Conservation (phyloP, 2,113 vertebrate species). For the Atlantisia rogersi region DNA sequence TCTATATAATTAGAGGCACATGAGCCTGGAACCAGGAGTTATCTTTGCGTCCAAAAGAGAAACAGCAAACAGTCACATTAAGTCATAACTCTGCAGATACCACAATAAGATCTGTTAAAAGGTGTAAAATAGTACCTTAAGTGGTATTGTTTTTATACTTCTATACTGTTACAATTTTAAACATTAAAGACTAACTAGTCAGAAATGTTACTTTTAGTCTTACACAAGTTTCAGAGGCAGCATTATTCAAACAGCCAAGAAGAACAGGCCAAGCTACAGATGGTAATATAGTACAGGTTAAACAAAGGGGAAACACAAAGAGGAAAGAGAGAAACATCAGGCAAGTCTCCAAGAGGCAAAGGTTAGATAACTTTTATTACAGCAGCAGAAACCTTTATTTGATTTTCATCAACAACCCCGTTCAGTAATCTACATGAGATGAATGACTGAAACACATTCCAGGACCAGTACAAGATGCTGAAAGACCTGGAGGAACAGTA, state of each 20-base stretch:
- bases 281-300: background rate
- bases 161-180: background rate
- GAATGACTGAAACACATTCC: slow-evolving; percentile 28
- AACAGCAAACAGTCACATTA: background rate
- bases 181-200: background rate
- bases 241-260: background rate
- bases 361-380: slow-evolving; percentile 45
- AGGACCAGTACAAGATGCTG: background rate
- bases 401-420: slow-evolving; percentile 40
- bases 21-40: background rate
- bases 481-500: slow-evolving; percentile 23
- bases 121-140: background rate
- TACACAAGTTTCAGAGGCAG: background rate
- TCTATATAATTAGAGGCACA: background rate
- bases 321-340: slow-evolving; percentile 55
- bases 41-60: background rate
- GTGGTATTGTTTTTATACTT: background rate
- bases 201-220: background rate
- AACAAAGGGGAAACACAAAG: slow-evolving; percentile 19
- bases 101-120: background rate
- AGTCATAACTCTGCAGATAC: background rate
- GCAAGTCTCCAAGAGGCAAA: slow-evolving; percentile 40
- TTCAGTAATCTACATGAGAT: slow-evolving; percentile 39
- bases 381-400: slow-evolving; percentile 50
- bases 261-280: background rate